phyloP scores from a whole-genome alignment of 30 jellyfish, hydroid and myxozoan species.

The Aurelia aurita complex sp. Pacific region DNA sequence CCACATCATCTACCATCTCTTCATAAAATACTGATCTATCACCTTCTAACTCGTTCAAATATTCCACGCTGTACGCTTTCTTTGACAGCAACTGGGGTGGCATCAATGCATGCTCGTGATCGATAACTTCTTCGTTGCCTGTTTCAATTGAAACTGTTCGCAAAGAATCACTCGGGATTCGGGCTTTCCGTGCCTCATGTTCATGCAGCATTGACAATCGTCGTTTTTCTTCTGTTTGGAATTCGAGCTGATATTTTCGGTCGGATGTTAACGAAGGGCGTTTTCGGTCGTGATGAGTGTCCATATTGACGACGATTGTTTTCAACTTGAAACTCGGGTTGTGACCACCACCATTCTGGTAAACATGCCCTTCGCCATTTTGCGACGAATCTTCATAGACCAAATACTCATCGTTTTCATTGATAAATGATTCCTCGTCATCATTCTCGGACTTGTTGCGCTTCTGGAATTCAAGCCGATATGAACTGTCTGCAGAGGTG shows the following conservation, averaged over 20 bases:
- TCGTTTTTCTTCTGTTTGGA: constrained; percentile 44
- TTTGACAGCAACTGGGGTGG: constrained; percentile 41
- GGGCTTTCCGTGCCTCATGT: constrained; percentile 13
- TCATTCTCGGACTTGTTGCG: constrained; percentile 23
- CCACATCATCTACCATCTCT: constrained; percentile 60
- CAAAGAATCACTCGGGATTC: constrained; percentile 23
- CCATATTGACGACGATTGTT: constrained; percentile 46
- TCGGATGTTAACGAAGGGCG: not conserved
- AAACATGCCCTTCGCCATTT: not conserved
- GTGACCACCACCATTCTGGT: not conserved
- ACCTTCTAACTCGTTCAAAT: constrained; percentile 43
- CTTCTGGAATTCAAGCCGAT: constrained; percentile 47
- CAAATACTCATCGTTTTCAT: constrained; percentile 46
- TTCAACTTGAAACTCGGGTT: constrained; percentile 32
- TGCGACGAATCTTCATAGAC: constrained; percentile 25
- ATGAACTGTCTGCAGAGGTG: constrained; percentile 44
- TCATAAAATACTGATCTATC: constrained; percentile 53
- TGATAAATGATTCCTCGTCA: constrained; percentile 9
- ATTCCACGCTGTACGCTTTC: constrained; percentile 57
- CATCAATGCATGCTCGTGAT: constrained; percentile 9
- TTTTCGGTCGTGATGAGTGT: constrained; percentile 40
- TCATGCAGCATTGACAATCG: constrained; percentile 9
- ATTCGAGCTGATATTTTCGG: constrained; percentile 23
- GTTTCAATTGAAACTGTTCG: constrained; percentile 52
- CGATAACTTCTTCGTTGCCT: constrained; percentile 44